A percentile compares a stretch with the other conserved stretches of the same genome.
Conservation (phyloP, 2,888 invertebrate species). For the Mantis religiosa region DNA sequence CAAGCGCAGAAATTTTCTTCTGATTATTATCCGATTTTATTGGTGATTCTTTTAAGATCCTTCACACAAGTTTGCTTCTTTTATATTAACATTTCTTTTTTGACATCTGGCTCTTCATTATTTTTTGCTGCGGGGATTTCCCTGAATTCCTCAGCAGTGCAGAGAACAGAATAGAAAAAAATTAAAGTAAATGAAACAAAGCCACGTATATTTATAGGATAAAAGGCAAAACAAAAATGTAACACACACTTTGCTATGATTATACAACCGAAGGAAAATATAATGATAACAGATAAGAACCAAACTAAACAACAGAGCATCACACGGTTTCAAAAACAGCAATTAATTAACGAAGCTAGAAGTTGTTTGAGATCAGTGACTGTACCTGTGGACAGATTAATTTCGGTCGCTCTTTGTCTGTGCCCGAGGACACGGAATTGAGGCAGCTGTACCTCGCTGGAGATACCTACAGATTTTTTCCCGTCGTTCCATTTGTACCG, state of each 20-base stretch:
- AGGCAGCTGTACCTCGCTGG: slow-evolving; percentile 92
- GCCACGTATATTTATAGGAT: background rate
- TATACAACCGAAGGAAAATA: background rate
- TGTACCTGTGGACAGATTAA: slow-evolving; percentile 93
- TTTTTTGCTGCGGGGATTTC: background rate
- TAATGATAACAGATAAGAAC: background rate
- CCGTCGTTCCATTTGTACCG: slow-evolving; percentile 95
- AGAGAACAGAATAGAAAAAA: background rate
- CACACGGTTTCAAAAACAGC: background rate
- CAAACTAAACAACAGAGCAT: slow-evolving; percentile 1
- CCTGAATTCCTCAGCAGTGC: slow-evolving; percentile 15
- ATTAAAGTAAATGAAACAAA: background rate
- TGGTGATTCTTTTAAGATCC: background rate
- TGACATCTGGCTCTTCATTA: background rate
- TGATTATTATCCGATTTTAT: background rate
- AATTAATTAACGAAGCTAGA: slow-evolving; percentile 2
- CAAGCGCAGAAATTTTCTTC: background rate
- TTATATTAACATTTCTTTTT: background rate
- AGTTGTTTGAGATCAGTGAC: slow-evolving; percentile 12
- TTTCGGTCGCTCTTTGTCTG: slow-evolving; percentile 89
- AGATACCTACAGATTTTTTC: slow-evolving; percentile 89
- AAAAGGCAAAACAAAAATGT: slow-evolving; percentile 2
- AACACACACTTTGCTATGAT: slow-evolving; percentile 5
- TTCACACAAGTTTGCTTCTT: background rate
- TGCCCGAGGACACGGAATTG: slow-evolving; percentile 96